Evolutionary conservation across 2,797 vertebrate species (phyloP), one percentile per base, ranked within the genome.

Genomic region (Pipistrellus nathusii): DNA sequence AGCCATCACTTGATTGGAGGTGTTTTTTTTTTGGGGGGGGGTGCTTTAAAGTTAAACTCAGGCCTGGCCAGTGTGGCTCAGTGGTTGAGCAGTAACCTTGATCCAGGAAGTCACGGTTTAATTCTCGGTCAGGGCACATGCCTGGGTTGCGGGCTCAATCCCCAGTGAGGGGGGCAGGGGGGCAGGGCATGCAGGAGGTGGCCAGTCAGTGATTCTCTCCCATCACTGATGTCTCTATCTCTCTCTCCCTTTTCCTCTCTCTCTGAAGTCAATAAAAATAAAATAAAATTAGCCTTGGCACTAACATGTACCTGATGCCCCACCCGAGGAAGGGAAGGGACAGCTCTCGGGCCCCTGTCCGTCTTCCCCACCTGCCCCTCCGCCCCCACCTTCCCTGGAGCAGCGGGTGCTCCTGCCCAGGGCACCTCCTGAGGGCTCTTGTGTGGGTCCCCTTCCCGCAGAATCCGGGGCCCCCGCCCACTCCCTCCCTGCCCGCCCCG

Each of bases 341-440:
- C 2, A 0, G 25, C 32, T 21, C 21, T 2, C 4, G 5, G 80
- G 2, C 30, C 21, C 14, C 1, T 11, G 6, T 21, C 90, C 3
- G 4, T 35, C 73, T 44, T 82, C 20, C 72, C 76, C 27, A n/a
- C 13, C 12, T 3, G 66, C 68, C 14, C 27, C 10, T 15, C 59
- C 59, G 66, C 15, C 38, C 2, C 38, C 1, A 0, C 27, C 41
- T 5, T 13, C 68, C 53, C 2, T 51, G 14, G 46, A 6, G 35
- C 35, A 2, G 46, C 41, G 10, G 0, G 46, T 7, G 46, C 77
- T 21, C 62, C 55, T 3, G 25, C 13, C 7, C 1, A 0, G 1
- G 0, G 11, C 48, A 5, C 32, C 80, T 88, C 64, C 44, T 8
- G 55, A 51, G 48, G 44, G 20, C n/a, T 15, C 25, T n/a, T 8